Evolutionary conservation across 2,888 invertebrate genomes (phyloP), one percentile per base, ranked within the genome.

Genomic region (Dugesia japonica): DNA sequence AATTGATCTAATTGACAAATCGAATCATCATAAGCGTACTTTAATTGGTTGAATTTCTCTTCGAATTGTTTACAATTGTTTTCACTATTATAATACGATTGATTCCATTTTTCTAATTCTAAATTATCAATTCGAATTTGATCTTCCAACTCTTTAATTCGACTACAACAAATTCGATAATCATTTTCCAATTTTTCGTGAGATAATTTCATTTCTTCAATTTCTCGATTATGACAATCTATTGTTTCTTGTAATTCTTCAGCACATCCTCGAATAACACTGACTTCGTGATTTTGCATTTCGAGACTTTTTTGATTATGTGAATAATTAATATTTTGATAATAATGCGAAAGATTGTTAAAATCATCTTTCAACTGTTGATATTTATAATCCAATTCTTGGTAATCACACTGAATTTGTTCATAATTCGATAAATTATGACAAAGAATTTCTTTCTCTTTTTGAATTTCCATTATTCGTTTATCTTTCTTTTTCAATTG

Each of bases 361-460:
- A 13, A 56, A 56, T 56, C 56, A 56, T 56, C 56, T 56, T 56
- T 56, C 56, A 56, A 56, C 17, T 56, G 56, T n/a, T 56, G 56
- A n/a, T 56, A 56, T n/a, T 56, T 56, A n/a, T 56, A 56, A 56
- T 56, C 56, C 4, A 56, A n/a, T 4, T 56, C 56, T n/a, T 56
- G 56, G n/a, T 56, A 56, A 23, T 56, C 56, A 56, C 56, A 56
- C 17, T 56, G 56, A 20, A 56, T 56, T n/a, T 56, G 56, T 56
- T 56, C 56, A n/a, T 56, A 56, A n/a, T n/a, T 56, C 56, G 56
- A 56, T 23, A 56, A 1, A 20, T 56, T 56, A 13, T n/a, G 56
- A 56, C 56, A 56, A n/a, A 56, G 1, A 4, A 56, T 13, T n/a
- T 56, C 56, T 7, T 20, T 20, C 17, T 56, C 56, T 56, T 56